Conservation (phyloP, 2,888 invertebrate species). For the Macropis europaea region DNA sequence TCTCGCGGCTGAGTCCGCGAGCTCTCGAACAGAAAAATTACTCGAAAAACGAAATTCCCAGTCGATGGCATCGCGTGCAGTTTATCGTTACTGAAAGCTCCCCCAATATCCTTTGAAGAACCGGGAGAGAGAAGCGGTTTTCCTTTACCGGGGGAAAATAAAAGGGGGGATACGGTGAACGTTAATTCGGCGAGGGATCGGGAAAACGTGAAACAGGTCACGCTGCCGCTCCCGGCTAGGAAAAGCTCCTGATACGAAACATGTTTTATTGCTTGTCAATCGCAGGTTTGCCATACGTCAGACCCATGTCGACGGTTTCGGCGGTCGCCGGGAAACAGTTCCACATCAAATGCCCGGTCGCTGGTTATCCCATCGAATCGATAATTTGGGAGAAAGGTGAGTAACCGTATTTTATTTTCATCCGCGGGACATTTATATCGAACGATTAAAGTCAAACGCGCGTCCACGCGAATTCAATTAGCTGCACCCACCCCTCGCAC, state of each 20-base stretch:
- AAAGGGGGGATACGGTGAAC: no score
- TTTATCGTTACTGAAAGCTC: no score
- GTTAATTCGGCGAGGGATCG: no score
- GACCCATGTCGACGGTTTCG: conserved; percentile 78
- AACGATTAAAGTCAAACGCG: background rate
- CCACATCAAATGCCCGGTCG: conserved; percentile 81
- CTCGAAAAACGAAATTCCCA: no score
- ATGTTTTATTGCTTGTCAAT: conserved; percentile 47
- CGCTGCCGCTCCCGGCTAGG: background rate
- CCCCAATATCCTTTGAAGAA: no score
- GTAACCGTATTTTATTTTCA: conserved; percentile 30
- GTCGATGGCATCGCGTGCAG: no score
- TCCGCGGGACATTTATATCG: background rate
- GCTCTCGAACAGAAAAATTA: no score
- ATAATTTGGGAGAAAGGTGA: conserved; percentile 82
- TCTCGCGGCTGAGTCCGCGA: no score
- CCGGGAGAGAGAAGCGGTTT: no score
- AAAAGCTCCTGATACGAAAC: conserved; percentile 14
- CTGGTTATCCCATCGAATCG: conserved; percentile 81
- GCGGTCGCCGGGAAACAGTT: conserved; percentile 81
- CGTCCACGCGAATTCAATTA: background rate
- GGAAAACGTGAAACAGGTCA: background rate
- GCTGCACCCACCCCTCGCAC: background rate
- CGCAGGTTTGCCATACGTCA: conserved; percentile 79
- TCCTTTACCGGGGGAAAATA: no score